Evolutionary conservation across 2,888 invertebrate genomes (phyloP).

Genomic region (Lepidonotus clava): DNA sequence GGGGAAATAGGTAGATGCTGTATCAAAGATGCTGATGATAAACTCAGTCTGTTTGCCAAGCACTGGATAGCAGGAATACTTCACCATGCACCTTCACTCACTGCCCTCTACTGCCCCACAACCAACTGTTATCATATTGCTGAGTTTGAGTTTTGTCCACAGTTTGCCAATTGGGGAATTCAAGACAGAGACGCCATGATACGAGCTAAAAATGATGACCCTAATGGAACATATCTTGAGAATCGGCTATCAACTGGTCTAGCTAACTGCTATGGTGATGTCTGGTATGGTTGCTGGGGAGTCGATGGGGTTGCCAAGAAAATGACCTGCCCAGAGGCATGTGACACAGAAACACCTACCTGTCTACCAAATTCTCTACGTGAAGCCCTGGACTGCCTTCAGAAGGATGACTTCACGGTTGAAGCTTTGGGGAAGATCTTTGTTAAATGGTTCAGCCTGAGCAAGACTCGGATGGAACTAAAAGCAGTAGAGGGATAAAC

Average conservation of each 20-base stretch:
- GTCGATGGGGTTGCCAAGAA: conserved; percentile 61
- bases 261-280: conserved; percentile 63
- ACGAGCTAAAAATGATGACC: conserved; percentile 58
- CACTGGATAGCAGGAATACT: conserved; percentile 65
- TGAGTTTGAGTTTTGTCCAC: too few relatives aligned
- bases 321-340: conserved; percentile 34
- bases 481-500: not conserved
- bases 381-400: conserved; percentile 60
- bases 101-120: conserved; percentile 63
- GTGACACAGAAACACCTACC: not conserved
- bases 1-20: too few relatives aligned
- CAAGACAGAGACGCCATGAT: conserved; percentile 60
- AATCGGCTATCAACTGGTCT: conserved; percentile 60
- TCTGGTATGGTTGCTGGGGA: conserved; percentile 62
- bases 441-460: conserved; percentile 61
- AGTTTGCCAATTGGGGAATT: conserved; percentile 63
- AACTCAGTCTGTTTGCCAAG: conserved; percentile 56
- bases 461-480: not conserved
- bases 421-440: conserved; percentile 61
- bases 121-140: conserved; percentile 64
- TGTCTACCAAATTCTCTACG: conserved; percentile 58
- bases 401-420: conserved; percentile 57
- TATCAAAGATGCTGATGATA: not conserved
- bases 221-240: conserved; percentile 59
- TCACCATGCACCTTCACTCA: conserved; percentile 62